These are phyloP conservation scores for Drosophila melanocephala DNA, from an alignment of 2,888 invertebrate species.

Conservation along the genomic window DNA sequence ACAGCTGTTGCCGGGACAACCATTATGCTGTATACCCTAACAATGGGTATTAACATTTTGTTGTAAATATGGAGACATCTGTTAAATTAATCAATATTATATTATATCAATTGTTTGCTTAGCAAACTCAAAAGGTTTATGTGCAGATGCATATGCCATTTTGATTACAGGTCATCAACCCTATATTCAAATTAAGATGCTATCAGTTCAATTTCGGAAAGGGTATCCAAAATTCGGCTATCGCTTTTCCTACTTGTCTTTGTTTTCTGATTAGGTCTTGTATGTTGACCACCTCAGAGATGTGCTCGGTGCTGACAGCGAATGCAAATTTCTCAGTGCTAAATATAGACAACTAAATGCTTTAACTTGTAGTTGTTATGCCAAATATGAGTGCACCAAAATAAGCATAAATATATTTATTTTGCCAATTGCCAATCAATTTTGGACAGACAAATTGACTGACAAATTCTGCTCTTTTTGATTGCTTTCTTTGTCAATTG, in stretches of 20 bases:
- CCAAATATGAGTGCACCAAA: conserved; percentile 10
- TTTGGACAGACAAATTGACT: conserved; percentile 10
- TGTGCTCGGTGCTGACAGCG: conserved; percentile 20
- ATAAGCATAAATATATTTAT: conserved; percentile 21
- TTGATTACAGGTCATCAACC: background rate
- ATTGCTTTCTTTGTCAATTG: conserved; percentile 51
- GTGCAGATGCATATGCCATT: background rate
- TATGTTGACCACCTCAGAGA: conserved; percentile 21
- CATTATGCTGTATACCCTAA: background rate
- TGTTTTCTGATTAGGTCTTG: conserved; percentile 9
- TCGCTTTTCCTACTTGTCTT: background rate
- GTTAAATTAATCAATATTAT: background rate
- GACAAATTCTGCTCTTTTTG: conserved; percentile 16
- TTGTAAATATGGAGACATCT: background rate
- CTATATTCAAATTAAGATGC: background rate
- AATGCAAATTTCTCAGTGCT: conserved; percentile 55
- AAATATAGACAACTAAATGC: conserved; percentile 48
- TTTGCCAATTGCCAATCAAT: conserved; percentile 33
- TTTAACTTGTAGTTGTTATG: conserved; percentile 21
- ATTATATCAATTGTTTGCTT: background rate
- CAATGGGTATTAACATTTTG: background rate
- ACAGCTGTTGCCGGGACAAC: conserved; percentile 58
- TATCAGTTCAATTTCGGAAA: background rate
- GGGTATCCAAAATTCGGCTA: background rate
- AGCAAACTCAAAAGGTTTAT: background rate